phyloP scores from a whole-genome alignment of 2,888 invertebrate genomes.

The Phengaris alcon region DNA sequence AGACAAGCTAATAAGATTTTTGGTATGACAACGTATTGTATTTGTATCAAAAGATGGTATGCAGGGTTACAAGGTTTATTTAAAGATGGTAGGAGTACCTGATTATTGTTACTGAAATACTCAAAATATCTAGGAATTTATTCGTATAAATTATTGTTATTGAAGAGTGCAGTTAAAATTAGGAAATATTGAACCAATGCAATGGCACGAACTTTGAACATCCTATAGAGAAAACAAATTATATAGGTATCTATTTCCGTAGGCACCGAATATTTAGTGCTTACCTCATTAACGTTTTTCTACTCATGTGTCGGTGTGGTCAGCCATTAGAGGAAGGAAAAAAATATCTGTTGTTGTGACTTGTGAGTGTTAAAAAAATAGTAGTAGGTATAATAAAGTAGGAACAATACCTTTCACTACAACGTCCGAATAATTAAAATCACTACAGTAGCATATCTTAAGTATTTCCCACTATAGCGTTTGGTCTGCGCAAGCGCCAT shows the following conservation, averaged over 20 bases:
- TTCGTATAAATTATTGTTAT: no score
- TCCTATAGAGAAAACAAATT: no score
- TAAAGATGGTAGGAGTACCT: no score
- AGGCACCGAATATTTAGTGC: background rate
- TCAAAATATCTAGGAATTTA: no score
- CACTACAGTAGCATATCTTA: slow-evolving; percentile 56
- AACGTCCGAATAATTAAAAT: slow-evolving; percentile 44
- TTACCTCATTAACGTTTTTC: background rate
- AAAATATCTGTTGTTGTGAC: background rate
- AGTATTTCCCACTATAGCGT: slow-evolving; percentile 54
- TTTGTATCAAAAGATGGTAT: background rate
- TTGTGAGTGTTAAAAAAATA: background rate
- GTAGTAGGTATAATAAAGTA: background rate
- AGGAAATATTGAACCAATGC: no score
- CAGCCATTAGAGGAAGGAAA: background rate
- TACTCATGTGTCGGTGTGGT: background rate
- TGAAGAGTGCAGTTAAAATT: no score
- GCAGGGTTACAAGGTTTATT: background rate
- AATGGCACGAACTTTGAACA: no score
- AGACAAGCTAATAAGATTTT: background rate
- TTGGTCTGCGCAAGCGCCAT: slow-evolving; percentile 46
- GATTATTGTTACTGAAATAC: background rate
- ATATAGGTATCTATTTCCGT: no score
- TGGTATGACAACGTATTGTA: background rate
- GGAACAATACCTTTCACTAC: slow-evolving; percentile 33